Conservation (phyloP, 2,113 vertebrate species). For the Hemichromis elongatus region DNA sequence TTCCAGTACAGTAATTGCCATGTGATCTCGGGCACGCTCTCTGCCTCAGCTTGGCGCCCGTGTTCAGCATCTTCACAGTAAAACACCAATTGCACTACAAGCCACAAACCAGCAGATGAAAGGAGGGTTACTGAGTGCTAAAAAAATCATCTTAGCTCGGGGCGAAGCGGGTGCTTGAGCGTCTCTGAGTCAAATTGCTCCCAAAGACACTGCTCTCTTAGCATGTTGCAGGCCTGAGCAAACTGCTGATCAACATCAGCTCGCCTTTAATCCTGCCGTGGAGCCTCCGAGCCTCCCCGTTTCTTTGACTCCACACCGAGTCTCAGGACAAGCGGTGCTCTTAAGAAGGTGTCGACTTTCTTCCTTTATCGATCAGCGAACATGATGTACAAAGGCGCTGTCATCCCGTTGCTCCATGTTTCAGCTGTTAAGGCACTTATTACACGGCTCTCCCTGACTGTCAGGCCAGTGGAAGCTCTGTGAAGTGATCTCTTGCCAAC, state of each 20-base stretch:
- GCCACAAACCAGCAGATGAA: slow-evolving; percentile 20
- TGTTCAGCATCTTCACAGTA: background rate
- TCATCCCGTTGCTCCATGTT: slow-evolving; percentile 15
- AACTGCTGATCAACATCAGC: background rate
- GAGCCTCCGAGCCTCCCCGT: background rate
- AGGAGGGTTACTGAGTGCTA: background rate
- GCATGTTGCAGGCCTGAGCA: background rate
- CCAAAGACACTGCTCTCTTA: background rate
- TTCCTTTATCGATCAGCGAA: slow-evolving; percentile 45
- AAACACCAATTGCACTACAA: background rate
- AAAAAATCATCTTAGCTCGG: background rate
- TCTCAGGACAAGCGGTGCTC: slow-evolving; percentile 7
- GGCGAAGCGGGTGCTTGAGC: background rate
- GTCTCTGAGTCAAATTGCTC: slow-evolving; percentile 10
- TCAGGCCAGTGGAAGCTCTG: slow-evolving; percentile 21
- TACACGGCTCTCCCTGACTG: slow-evolving; percentile 9
- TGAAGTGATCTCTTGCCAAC: slow-evolving; percentile 15
- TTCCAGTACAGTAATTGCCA: background rate
- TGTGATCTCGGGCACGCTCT: background rate
- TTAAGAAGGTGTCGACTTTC: slow-evolving; percentile 10
- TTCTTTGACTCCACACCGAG: background rate
- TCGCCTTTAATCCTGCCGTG: background rate
- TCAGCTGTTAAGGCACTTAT: slow-evolving; percentile 19
- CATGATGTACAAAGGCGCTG: slow-evolving; percentile 26
- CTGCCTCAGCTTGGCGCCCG: background rate